phyloP scores from a whole-genome alignment of 2,888 invertebrate species.

The Apomyelois bistriatella region DNA sequence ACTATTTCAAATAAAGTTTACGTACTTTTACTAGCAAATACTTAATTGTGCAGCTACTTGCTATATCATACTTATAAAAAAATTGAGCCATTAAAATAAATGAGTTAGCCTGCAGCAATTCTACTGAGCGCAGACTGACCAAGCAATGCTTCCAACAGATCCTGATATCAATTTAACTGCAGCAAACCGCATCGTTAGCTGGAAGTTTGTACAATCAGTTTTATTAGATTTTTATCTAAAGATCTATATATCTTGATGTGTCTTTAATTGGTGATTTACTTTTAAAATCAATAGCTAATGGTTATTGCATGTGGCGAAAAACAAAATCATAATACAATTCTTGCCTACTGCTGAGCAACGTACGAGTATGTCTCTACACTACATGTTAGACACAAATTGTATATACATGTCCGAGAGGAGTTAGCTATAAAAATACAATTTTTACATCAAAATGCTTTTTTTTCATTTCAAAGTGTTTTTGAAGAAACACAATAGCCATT shows the following conservation, averaged over 20 bases:
- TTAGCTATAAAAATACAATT: no score
- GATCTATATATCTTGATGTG: neutral
- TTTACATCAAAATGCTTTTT: no score
- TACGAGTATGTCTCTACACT: no score
- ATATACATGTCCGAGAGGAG: no score
- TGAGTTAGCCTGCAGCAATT: neutral
- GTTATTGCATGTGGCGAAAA: no score
- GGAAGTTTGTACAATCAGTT: slow-evolving; percentile 5
- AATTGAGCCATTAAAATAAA: neutral
- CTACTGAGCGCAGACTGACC: neutral
- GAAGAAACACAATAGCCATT: slow-evolving; percentile 2
- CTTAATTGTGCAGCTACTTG: neutral
- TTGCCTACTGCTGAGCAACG: no score
- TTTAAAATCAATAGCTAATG: no score
- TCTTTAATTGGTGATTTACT: neutral
- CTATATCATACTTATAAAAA: neutral
- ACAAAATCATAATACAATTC: no score
- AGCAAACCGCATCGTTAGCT: slow-evolving; percentile 11
- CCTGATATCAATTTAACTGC: slow-evolving; percentile 13
- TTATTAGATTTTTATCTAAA: neutral
- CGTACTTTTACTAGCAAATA: no score
- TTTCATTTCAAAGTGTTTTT: neutral
- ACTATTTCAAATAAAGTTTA: no score
- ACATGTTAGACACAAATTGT: no score
- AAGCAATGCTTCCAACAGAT: neutral